Percentiles rank a stretch among this genome's conserved stretches.
Conservation (phyloP, 2,797 vertebrate genomes). For the Bryconaethiops microstoma region DNA sequence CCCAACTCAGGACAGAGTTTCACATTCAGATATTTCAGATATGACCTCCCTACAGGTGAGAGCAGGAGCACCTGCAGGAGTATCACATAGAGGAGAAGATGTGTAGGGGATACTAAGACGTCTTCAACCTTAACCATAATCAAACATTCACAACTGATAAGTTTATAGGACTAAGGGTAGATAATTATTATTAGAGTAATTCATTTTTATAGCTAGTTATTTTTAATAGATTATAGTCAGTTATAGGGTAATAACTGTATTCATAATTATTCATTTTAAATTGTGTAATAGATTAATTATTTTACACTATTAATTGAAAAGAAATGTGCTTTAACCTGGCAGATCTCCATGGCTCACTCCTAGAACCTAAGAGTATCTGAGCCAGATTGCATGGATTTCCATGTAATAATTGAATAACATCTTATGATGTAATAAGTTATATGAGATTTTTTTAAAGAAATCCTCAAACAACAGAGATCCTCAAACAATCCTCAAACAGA, state of each 20-base stretch:
- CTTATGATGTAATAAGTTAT: too few species aligned
- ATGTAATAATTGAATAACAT: too few species aligned
- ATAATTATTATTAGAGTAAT: not conserved
- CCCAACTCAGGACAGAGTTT: slow-evolving; percentile 11
- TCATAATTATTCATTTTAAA: not conserved
- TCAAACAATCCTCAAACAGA: too few species aligned
- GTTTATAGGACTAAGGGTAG: not conserved
- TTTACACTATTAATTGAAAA: not conserved
- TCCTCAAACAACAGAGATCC: too few species aligned
- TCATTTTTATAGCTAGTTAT: not conserved
- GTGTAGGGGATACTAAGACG: not conserved
- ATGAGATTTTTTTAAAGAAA: too few species aligned
- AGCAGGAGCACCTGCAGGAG: not conserved
- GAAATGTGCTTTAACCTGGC: not conserved
- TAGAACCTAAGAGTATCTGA: too few species aligned
- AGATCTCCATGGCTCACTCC: not conserved
- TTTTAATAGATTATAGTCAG: not conserved
- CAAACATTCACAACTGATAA: not conserved
- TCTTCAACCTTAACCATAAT: not conserved
- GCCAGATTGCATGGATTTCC: too few species aligned
- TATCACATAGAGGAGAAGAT: not conserved
- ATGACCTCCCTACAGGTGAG: slow-evolving; percentile 80
- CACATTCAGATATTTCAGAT: slow-evolving; percentile 39
- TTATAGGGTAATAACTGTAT: not conserved
- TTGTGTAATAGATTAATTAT: not conserved